Conservation (phyloP, 1,140 invertebrate genomes). For the Tribolium madens region DNA sequence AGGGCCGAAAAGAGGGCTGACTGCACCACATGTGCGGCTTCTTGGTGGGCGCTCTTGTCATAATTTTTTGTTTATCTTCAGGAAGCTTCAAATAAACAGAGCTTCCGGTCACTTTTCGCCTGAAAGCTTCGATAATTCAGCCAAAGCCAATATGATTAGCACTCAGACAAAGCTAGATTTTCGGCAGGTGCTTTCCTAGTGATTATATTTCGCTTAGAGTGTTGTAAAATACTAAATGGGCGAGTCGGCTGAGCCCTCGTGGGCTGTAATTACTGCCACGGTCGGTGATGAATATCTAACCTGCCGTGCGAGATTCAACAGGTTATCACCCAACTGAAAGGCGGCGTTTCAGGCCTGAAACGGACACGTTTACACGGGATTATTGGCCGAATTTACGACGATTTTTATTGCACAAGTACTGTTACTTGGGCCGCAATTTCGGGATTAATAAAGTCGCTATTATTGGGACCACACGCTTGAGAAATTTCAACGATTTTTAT, state of each 20-base stretch:
- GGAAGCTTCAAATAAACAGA: constrained; percentile 23
- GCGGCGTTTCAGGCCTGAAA: constrained; percentile 1
- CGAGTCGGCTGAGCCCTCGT: constrained; percentile 31
- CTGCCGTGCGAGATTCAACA: constrained; percentile 46
- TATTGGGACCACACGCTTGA: too few relatives aligned
- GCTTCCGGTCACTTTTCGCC: constrained; percentile 21
- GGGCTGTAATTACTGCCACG: constrained; percentile 42
- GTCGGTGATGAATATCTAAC: constrained; percentile 45
- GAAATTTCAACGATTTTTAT: too few relatives aligned
- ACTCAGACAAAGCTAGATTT: constrained; percentile 32
- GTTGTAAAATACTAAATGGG: constrained; percentile 34
- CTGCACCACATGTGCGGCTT: constrained; percentile 18
- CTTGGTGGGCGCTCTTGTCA: constrained; percentile 21
- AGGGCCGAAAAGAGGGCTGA: background rate
- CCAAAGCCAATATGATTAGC: background rate
- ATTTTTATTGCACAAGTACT: too few relatives aligned
- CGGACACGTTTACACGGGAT: constrained; percentile 26
- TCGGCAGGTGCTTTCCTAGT: constrained; percentile 39
- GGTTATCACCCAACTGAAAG: constrained; percentile 43
- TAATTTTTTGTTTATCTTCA: constrained; percentile 31
- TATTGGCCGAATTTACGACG: too few relatives aligned
- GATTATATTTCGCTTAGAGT: constrained; percentile 42
- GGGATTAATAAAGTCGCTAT: too few relatives aligned
- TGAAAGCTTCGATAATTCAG: background rate
- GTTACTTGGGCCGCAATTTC: too few relatives aligned